phyloP scores from a whole-genome alignment of 2,113 vertebrate genomes.

The Sprattus sprattus region DNA sequence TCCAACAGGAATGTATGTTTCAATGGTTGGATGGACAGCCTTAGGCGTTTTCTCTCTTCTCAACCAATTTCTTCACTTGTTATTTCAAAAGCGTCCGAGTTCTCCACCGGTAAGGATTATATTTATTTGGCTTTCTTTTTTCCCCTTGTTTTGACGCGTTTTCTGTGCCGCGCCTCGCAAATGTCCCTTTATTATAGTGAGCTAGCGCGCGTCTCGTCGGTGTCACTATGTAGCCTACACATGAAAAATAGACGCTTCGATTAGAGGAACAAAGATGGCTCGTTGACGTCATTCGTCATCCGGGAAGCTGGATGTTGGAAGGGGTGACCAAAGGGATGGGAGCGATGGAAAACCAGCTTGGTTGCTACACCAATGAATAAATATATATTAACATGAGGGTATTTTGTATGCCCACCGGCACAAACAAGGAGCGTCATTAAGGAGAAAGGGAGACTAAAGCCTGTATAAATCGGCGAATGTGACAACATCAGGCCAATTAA shows the following conservation, averaged over 20 bases:
- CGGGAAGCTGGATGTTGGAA: slow-evolving; percentile 68
- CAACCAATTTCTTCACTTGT: slow-evolving; percentile 32
- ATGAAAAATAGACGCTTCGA: slow-evolving; percentile 67
- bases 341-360: slow-evolving; percentile 6
- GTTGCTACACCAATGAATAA: slow-evolving; percentile 22
- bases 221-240: slow-evolving; percentile 66
- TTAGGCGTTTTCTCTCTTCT: slow-evolving; percentile 40
- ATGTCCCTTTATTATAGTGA: slow-evolving; percentile 37
- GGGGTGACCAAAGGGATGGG: slow-evolving; percentile 50
- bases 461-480: background rate
- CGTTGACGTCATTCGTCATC: slow-evolving; percentile 74
- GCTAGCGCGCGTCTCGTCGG: slow-evolving; percentile 48
- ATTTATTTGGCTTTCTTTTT: slow-evolving; percentile 7
- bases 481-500: background rate
- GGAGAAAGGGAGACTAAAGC: background rate
- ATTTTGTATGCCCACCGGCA: background rate
- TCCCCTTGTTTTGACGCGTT: slow-evolving; percentile 30
- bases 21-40: slow-evolving; percentile 33
- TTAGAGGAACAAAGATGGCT: slow-evolving; percentile 72
- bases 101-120: background rate
- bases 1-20: slow-evolving; percentile 36
- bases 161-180: slow-evolving; percentile 55
- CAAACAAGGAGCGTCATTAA: background rate
- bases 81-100: slow-evolving; percentile 29
- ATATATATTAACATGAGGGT: slow-evolving; percentile 3